These are phyloP conservation scores for rat (Rattus norvegicus) DNA, from an alignment of 2,113 vertebrate genomes.

Conservation along the genomic window DNA sequence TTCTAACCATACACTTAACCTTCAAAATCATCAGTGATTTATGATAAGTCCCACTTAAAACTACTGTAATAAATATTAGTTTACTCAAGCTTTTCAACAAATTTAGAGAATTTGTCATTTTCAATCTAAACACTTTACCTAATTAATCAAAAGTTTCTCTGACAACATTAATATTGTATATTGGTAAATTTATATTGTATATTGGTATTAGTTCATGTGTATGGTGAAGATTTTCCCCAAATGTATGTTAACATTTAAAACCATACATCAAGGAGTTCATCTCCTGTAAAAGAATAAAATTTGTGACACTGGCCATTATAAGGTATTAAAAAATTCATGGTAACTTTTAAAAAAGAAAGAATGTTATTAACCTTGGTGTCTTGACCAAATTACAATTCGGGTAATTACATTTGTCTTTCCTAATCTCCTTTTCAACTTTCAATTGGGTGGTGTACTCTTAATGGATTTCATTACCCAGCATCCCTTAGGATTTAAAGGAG, in stretches of 20 bases:
- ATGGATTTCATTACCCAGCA: constrained; percentile 78
- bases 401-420: constrained; percentile 83
- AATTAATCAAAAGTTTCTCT: constrained; percentile 37
- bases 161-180: background rate
- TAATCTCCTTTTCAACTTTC: constrained; percentile 82
- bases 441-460: constrained; percentile 79
- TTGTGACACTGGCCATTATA: constrained; percentile 73
- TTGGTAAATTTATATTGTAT: background rate
- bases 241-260: constrained; percentile 64
- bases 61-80: background rate
- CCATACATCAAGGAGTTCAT: constrained; percentile 53
- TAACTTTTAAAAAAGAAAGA: constrained; percentile 78
- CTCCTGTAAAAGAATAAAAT: constrained; percentile 69
- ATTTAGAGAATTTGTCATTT: constrained; percentile 42
- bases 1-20: background rate
- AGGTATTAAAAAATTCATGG: constrained; percentile 80
- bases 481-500: constrained; percentile 77
- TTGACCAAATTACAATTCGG: constrained; percentile 81
- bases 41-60: background rate
- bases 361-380: constrained; percentile 81
- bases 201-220: background rate
- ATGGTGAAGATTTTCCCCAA: constrained; percentile 38
- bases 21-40: background rate
- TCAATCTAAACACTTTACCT: constrained; percentile 1
- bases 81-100: background rate